Percentiles rank a stretch among this genome's conserved stretches.
Conservation (phyloP, 2,797 vertebrate species). For the Gastrophryne carolinensis region DNA sequence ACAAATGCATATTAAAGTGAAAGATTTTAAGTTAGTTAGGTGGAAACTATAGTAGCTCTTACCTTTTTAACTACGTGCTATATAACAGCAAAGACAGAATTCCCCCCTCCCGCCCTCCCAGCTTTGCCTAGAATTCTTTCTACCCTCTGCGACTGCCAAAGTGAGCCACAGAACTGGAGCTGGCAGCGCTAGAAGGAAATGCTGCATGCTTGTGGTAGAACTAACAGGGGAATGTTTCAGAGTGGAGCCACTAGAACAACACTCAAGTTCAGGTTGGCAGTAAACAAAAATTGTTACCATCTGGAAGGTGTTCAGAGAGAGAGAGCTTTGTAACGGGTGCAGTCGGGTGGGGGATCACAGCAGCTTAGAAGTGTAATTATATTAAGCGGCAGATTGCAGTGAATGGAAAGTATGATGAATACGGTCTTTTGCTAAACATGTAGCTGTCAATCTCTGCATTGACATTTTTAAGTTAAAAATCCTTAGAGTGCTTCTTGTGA, state of each 20-base stretch:
- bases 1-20: too few species aligned
- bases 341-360: conserved; percentile 26
- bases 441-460: neutral
- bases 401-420: neutral
- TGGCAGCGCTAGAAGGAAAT: conserved; percentile 30
- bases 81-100: neutral
- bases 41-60: too few species aligned
- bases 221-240: conserved; percentile 32
- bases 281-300: conserved; percentile 49
- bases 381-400: conserved; percentile 9
- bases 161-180: conserved; percentile 3
- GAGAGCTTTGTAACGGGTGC: conserved; percentile 27
- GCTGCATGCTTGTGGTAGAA: conserved; percentile 36
- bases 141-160: neutral
- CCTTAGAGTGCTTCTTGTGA: too few species aligned
- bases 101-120: neutral
- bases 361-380: conserved; percentile 3
- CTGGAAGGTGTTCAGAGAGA: conserved; percentile 42
- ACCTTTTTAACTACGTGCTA: neutral
- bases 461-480: too few species aligned
- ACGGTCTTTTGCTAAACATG: neutral
- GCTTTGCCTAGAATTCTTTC: neutral
- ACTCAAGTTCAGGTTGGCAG: conserved; percentile 43
- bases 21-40: too few species aligned
- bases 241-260: conserved; percentile 29